Percentiles rank a stretch among this genome's conserved stretches.
phyloP scores from a whole-genome alignment of 2,113 vertebrate species.

The Sterrhoptilus dennistouni region DNA sequence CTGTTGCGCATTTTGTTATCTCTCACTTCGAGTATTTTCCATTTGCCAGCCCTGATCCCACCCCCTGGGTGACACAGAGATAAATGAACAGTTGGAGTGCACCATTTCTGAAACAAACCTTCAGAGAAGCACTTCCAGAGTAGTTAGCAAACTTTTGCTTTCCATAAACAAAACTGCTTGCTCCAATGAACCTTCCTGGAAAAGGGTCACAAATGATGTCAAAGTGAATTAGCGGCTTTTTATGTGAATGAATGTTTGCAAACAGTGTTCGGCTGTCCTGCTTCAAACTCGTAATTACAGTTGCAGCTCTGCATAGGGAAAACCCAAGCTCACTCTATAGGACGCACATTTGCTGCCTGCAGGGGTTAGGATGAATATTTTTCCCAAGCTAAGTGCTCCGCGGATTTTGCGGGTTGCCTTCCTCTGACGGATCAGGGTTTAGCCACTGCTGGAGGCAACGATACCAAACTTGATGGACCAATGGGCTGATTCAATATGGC shows the following conservation, averaged over 20 bases:
- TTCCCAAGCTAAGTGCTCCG: neutral
- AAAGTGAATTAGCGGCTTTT: conserved; percentile 42
- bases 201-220: conserved; percentile 58
- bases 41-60: neutral
- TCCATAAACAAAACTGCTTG: conserved; percentile 25
- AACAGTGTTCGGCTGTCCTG: conserved; percentile 12
- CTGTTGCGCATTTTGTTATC: neutral
- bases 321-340: neutral
- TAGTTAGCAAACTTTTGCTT: conserved; percentile 40
- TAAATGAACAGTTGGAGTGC: neutral
- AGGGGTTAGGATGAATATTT: neutral
- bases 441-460: conserved; percentile 56
- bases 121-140: neutral
- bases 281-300: conserved; percentile 24
- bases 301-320: neutral
- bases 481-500: conserved; percentile 63
- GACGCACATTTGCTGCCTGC: conserved; percentile 36
- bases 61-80: neutral
- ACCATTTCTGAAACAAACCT: neutral
- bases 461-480: conserved; percentile 61
- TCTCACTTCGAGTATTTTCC: neutral
- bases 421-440: conserved; percentile 13
- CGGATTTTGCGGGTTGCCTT: neutral
- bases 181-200: conserved; percentile 43
- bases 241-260: conserved; percentile 23